Base-by-base conservation (phyloP, 2,113 vertebrate genomes). In the Poicephalus gulielmi region DNA sequence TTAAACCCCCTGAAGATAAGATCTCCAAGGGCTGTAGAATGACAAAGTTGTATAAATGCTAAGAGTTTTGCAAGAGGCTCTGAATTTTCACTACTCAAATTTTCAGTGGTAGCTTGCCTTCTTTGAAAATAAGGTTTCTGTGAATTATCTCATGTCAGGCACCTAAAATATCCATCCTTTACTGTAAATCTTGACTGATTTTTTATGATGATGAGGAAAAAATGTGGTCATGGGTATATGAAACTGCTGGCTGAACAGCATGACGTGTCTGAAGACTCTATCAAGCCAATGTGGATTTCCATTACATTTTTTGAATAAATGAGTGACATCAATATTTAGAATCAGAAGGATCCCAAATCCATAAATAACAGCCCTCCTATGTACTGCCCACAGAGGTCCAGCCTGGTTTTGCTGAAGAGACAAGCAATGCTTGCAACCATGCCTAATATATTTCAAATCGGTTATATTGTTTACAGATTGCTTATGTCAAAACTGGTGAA, bases 391-490 rank as follows among this genome's bases (percentile, higher is more conserved):
- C n/a, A 70, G 77, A 89, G 22, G 91, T 93, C 83, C 69, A 81
- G 44, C 27, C 69, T 13, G 7, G 55, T 88, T 96, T 83, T 92
- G 50, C 62, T 90, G 91, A 96, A 90, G 67, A 96, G 22, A 49
- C 41, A 92, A 94, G 84, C 87, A 83, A 96, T 57, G 44, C 86
- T 96, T 87, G 74, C 92, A 84, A 81, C 88, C 90, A 82, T 88
- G 63, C 47, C 66, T 88, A 94, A 79, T 94, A 93, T 91, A 95
- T 96, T 97, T 96, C 93, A 84, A 96, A 95, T 92, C 23, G 63
- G 43, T 85, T 92, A 92, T 97, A 97, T 92, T 92, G 96, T 96
- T 97, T 97, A 97, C 92, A 96, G 96, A 97, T 96, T 97, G 94
- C 96, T 97, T 96, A 78, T 97, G 97, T 98, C 97, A 98, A 96